phyloP scores from a whole-genome alignment of 2,113 vertebrate species.

The Grantiella picta region DNA sequence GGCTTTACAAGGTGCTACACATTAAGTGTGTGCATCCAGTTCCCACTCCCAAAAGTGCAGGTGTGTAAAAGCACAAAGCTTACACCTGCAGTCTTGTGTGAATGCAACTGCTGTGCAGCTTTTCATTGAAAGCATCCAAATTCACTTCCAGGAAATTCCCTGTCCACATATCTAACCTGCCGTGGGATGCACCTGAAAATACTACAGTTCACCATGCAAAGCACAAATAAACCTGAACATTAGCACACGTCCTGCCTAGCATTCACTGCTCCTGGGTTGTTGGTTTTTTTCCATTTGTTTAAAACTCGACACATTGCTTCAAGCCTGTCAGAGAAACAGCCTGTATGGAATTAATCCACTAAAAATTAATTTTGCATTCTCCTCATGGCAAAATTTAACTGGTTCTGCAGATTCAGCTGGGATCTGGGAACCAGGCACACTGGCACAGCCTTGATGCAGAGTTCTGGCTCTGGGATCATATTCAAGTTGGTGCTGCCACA shows the following conservation, averaged over 20 bases:
- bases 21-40: background rate
- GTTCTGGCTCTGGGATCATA: background rate
- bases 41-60: background rate
- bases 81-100: background rate
- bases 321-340: background rate
- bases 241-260: rapidly evolving
- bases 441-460: background rate
- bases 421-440: background rate
- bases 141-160: background rate
- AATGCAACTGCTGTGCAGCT: rapidly evolving
- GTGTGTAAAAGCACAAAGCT: background rate
- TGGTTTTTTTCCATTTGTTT: background rate
- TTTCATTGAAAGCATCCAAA: background rate
- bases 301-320: background rate
- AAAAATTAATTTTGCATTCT: background rate
- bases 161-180: background rate
- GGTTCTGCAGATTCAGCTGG: background rate
- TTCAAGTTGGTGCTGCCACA: background rate
- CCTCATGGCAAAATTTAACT: background rate
- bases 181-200: background rate
- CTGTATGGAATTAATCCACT: background rate
- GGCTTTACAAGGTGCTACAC: background rate
- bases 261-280: background rate
- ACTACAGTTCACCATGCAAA: background rate
- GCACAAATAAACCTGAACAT: background rate